Evolutionary conservation across 2,888 invertebrate genomes (phyloP), one percentile per base, ranked within the genome.

Genomic region (Labia minor): DNA sequence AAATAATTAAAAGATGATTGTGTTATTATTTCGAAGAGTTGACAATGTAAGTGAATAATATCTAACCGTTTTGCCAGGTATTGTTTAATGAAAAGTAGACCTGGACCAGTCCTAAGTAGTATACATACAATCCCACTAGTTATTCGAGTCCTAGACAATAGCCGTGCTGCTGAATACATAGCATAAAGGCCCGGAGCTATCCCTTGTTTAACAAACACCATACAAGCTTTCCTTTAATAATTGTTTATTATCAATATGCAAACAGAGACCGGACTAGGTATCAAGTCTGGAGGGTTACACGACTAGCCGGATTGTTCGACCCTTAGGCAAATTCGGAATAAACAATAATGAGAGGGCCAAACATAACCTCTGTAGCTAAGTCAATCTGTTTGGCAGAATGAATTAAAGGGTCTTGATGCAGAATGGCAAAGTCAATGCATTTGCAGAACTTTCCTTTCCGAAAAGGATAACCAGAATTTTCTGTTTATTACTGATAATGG

Each of bases 221-320:
- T 26, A 66, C 62, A 66, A 66, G 62, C 61, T 62, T 26, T 62
- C 65, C 62, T 62, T 26, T 21, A 61, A 66, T 66, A 66, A 66
- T 62, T 66, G 65, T 66, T 66, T 66, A 49, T 62, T 66, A 62
- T 26, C 61, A 21, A 62, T 18, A 66, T 16, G 21, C 62, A 66
- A 66, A 65, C 65, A 61, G 19, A 61, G 49, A 14, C n/a, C 49
- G 49, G 4, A 49, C 49, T 49, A 14, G 49, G 2, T 49, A 8
- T 14, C 49, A 49, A 49, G 49, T 49, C 49, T 49, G 16, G 49
- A 49, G 49, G n/a, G n/a, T 14, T 14, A 49, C 49, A 14, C 49
- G 49, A 49, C 49, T 4, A 14, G 49, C 49, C 14, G 49, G n/a
- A 49, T 49, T 49, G 49, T 49, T 49, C 49, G n/a, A 14, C 49